phyloP scores from a whole-genome alignment of 1,140 invertebrate genomes.

The Meloidogyne floridensis region DNA sequence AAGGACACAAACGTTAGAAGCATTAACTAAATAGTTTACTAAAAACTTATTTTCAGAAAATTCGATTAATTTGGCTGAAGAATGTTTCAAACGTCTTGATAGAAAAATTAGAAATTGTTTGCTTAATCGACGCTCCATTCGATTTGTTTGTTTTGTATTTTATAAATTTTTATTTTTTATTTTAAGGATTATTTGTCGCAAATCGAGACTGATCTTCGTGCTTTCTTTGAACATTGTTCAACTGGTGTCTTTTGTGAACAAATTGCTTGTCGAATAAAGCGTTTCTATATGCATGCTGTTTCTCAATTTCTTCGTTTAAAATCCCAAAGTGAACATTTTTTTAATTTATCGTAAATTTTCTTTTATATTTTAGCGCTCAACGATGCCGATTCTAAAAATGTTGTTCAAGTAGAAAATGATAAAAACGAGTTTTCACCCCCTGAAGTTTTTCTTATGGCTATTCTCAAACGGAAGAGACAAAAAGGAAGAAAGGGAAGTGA shows the following conservation, averaged over 20 bases:
- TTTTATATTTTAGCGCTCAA: constrained; percentile 11
- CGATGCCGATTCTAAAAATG: constrained; percentile 10
- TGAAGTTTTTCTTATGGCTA: constrained; percentile 9
- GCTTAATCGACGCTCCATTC: constrained; percentile 40
- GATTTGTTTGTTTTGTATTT: constrained; percentile 22
- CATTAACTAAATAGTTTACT: no score
- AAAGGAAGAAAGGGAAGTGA: constrained; percentile 1
- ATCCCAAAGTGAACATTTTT: constrained; percentile 37
- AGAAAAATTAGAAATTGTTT: constrained; percentile 39
- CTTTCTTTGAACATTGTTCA: constrained; percentile 50
- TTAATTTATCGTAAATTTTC: background rate
- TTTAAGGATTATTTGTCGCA: constrained; percentile 51
- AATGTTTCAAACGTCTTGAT: constrained; percentile 58
- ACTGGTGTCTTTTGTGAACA: constrained; percentile 47
- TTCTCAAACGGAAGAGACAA: constrained; percentile 27
- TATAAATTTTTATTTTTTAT: background rate
- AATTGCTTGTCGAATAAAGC: constrained; percentile 39
- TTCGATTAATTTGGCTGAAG: constrained; percentile 49
- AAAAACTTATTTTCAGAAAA: constrained; percentile 43
- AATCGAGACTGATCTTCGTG: constrained; percentile 49
- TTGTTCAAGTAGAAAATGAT: constrained; percentile 30
- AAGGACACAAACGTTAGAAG: constrained; percentile 10
- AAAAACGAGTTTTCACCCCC: constrained; percentile 21
- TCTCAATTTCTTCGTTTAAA: constrained; percentile 48
- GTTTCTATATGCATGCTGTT: constrained; percentile 54